Base-by-base conservation (phyloP, 2,888 invertebrate species). In the Drosophila imparisetae region DNA sequence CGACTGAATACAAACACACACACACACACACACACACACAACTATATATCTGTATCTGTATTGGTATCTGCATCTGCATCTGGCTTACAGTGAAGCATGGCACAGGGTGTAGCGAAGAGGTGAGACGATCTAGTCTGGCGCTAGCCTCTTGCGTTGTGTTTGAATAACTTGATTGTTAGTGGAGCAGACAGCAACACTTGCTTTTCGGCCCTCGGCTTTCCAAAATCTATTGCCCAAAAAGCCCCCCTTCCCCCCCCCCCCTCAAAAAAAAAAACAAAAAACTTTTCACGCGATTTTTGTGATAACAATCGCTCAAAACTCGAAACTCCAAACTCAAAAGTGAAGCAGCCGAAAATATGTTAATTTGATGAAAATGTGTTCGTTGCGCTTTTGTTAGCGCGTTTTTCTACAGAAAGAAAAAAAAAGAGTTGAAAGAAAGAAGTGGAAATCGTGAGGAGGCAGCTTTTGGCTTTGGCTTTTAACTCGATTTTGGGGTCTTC, bases 361-460 rank as follows among this genome's bases (percentile, higher is more conserved):
- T 87, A 87, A 87, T 87, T 87, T 88, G 90, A 77, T 90, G 81
- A 90, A 90, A 90, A 90, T 75, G 70, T 69, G 64, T 75, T 65
- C 66, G 68, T 65, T 76, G 75, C 64, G 85, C 74, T 81, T 84
- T 83, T 89, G 84, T 86, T 89, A 71, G 76, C 87, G 73, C 77
- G 69, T 83, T 78, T 45, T 85, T 78, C 72, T 63, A 73, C 57
- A 61, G 83, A 78, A 86, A 86, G 45, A 45, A 18, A 18, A 18
- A 18, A 15, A 36, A 8, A 24, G 45, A 24, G 7, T 0, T 21
- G 4, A 15, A 24, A 42, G 42, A 1, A 30, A 52, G 21, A 36
- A 77, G 76, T 85, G 85, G 85, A 89, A 86, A 86, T 86, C 85
- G 85, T 86, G 89, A 34, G 71, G 63, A 53, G 72, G 48, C 67